These are phyloP conservation scores for Potamarius usumacintae DNA, from an alignment of 2,113 vertebrate species.

Conservation along the genomic window DNA sequence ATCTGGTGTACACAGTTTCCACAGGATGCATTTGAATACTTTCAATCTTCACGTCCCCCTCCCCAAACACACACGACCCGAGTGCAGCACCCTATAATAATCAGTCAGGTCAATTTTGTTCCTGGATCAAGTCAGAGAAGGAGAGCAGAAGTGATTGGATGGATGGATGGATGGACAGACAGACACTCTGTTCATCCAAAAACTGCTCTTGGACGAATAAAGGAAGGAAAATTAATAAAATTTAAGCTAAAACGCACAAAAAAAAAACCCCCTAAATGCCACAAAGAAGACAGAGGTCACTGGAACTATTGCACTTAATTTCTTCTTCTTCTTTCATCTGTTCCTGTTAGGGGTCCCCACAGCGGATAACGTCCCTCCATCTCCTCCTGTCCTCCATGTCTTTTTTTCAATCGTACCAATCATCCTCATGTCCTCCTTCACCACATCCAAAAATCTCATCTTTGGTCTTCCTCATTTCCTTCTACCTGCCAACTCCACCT, in stretches of 20 bases:
- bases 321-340: no score
- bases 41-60: not conserved
- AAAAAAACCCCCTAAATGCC: not conserved
- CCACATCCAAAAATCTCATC: no score
- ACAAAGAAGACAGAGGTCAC: not conserved
- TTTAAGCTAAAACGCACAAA: not conserved
- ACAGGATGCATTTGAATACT: conserved; percentile 18
- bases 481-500: no score
- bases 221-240: not conserved
- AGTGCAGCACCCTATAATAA: not conserved
- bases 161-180: not conserved
- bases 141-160: not conserved
- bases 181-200: not conserved
- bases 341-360: no score
- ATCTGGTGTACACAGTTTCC: not conserved
- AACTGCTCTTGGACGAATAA: not conserved
- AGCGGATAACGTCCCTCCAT: no score
- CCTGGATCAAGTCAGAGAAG: not conserved
- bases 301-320: not conserved
- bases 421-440: no score
- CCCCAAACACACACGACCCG: not conserved
- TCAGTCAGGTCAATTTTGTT: not conserved
- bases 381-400: no score
- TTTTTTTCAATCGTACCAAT: no score
- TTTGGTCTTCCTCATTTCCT: no score